Percentiles rank a stretch among this genome's conserved stretches.
Evolutionary conservation across 2,888 invertebrate genomes (phyloP).

Genomic region (Tuta absoluta): DNA sequence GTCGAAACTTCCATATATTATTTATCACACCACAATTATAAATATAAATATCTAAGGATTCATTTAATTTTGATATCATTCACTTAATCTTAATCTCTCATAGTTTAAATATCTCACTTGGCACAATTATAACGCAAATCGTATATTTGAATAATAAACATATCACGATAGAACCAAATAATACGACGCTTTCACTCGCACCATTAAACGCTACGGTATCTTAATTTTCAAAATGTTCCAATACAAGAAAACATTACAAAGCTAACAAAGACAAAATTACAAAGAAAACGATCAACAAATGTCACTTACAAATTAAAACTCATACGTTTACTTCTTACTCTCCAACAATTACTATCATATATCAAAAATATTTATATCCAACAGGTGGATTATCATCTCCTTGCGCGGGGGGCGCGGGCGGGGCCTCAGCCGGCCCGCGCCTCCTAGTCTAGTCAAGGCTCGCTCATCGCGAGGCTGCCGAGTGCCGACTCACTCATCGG

Average conservation of each 20-base stretch:
- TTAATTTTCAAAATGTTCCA: conserved; percentile 56
- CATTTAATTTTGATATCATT: conserved; percentile 77
- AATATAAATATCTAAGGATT: conserved; percentile 76
- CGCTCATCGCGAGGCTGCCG: conserved; percentile 44
- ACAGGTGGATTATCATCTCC: conserved; percentile 49
- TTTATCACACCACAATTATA: conserved; percentile 77
- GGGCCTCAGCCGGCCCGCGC: conserved; percentile 31
- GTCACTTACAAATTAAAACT: conserved; percentile 78
- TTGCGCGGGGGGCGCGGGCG: conserved; percentile 35
- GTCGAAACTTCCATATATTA: conserved; percentile 79
- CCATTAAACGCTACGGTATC: conserved; percentile 62
- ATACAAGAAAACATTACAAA: conserved; percentile 75
- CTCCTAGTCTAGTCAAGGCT: conserved; percentile 40
- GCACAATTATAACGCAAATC: conserved; percentile 78
- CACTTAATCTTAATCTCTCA: conserved; percentile 79
- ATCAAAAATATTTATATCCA: conserved; percentile 71
- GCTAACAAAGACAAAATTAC: conserved; percentile 79
- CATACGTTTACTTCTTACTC: conserved; percentile 71
- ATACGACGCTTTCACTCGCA: conserved; percentile 58
- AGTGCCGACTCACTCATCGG: conserved; percentile 47
- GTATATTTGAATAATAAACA: conserved; percentile 69
- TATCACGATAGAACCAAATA: conserved; percentile 59
- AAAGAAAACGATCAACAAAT: conserved; percentile 79
- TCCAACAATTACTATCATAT: conserved; percentile 73
- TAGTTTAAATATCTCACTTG: conserved; percentile 78